Evolutionary conservation across 2,113 vertebrate genomes (phyloP).

Genomic region (Vicugna pacos): DNA sequence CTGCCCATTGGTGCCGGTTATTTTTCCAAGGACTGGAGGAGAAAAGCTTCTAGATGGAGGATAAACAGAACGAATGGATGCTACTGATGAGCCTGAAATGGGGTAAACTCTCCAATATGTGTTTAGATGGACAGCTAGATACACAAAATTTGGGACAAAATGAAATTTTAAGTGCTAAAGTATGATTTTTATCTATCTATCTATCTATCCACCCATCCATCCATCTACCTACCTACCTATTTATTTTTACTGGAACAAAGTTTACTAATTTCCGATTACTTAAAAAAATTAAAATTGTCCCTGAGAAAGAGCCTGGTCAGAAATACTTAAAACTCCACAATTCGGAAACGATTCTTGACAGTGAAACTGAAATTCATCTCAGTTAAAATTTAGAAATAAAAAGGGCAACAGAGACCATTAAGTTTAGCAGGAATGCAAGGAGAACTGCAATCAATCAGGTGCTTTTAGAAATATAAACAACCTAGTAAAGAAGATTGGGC

Average conservation of each 20-base stretch:
- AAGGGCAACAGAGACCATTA: slow-evolving; percentile 58
- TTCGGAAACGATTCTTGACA: background rate
- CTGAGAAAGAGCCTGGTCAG: background rate
- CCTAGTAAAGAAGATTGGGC: background rate
- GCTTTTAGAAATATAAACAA: slow-evolving; percentile 60
- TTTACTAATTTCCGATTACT: background rate
- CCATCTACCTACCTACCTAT: background rate
- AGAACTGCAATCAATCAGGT: slow-evolving; percentile 41
- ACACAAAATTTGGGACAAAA: background rate
- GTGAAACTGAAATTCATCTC: slow-evolving; percentile 43
- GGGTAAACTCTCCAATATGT: background rate
- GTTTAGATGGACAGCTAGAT: background rate
- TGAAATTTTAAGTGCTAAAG: background rate
- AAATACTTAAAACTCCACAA: background rate
- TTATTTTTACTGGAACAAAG: background rate
- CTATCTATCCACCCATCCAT: background rate
- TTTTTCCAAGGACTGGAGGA: background rate
- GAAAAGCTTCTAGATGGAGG: background rate
- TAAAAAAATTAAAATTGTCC: background rate
- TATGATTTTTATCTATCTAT: background rate
- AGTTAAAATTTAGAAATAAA: slow-evolving; percentile 48
- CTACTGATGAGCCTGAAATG: background rate
- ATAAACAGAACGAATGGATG: background rate
- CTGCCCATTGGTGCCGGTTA: background rate
- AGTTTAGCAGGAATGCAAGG: background rate